Percentiles rank a stretch among this genome's conserved stretches.
phyloP scores from a whole-genome alignment of 1,140 invertebrate genomes.

The Microvelia longipes region DNA sequence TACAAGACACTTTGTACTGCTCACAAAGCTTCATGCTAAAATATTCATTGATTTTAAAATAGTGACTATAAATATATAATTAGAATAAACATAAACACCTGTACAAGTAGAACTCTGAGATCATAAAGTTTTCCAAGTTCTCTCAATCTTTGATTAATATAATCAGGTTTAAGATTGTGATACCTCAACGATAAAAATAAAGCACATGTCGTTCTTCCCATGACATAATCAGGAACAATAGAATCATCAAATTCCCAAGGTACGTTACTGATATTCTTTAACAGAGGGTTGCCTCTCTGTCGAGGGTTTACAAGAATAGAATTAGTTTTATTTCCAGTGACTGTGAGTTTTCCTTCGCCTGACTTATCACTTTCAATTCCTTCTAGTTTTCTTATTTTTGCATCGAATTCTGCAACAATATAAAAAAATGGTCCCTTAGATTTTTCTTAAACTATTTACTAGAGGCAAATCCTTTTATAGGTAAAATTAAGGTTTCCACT shows the following conservation, averaged over 20 bases:
- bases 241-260: slow-evolving; percentile 76
- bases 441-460: too few relatives aligned
- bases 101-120: slow-evolving; percentile 69
- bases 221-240: slow-evolving; percentile 82
- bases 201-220: slow-evolving; percentile 67
- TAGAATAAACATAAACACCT: slow-evolving; percentile 44
- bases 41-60: too few relatives aligned
- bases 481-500: too few relatives aligned
- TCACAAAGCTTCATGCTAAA: too few relatives aligned
- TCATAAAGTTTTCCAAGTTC: slow-evolving; percentile 69
- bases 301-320: slow-evolving; percentile 13
- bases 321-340: slow-evolving; percentile 12
- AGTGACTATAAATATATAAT: too few relatives aligned
- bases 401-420: not conserved
- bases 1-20: too few relatives aligned
- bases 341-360: not conserved
- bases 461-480: too few relatives aligned
- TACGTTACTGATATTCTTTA: slow-evolving; percentile 69
- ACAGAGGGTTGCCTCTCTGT: slow-evolving; percentile 70
- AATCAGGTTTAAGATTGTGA: slow-evolving; percentile 88
- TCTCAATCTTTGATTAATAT: slow-evolving; percentile 81
- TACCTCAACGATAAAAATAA: slow-evolving; percentile 80
- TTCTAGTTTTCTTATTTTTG: not conserved
- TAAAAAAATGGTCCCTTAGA: too few relatives aligned
- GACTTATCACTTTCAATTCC: too few relatives aligned